Conservation (phyloP, 2,888 invertebrate species). For the Rosalia funebris region DNA sequence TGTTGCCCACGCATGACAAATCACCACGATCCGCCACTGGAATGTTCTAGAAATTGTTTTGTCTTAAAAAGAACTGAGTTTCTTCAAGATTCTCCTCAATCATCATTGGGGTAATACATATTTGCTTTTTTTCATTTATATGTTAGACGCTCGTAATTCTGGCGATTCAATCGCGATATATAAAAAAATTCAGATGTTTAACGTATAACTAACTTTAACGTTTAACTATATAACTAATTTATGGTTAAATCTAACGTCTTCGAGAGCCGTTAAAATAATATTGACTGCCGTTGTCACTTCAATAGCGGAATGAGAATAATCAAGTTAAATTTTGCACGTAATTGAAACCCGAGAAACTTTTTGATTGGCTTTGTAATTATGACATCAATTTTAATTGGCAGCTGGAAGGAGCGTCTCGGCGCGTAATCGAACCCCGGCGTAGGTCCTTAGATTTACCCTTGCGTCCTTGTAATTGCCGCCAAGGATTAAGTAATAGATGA, state of each 20-base stretch:
- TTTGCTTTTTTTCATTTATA: too few relatives aligned
- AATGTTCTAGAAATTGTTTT: too few relatives aligned
- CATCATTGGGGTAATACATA: too few relatives aligned
- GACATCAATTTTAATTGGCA: constrained; percentile 64
- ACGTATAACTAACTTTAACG: too few relatives aligned
- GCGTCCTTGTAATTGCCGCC: constrained; percentile 58
- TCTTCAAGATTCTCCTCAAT: too few relatives aligned
- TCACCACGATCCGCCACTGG: too few relatives aligned
- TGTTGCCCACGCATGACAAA: too few relatives aligned
- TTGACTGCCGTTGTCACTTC: constrained; percentile 51
- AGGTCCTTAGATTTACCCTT: constrained; percentile 57
- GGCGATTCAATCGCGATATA: too few relatives aligned
- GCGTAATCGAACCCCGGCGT: constrained; percentile 19
- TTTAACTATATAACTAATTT: too few relatives aligned
- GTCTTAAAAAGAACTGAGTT: too few relatives aligned
- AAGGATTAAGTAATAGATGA: constrained; percentile 61
- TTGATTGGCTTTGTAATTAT: constrained; percentile 63
- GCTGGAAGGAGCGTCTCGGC: constrained; percentile 47
- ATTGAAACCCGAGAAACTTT: constrained; percentile 58
- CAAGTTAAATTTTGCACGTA: constrained; percentile 58
- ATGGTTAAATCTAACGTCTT: neutral
- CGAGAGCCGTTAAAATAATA: constrained; percentile 38
- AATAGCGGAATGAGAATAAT: constrained; percentile 49
- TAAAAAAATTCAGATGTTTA: too few relatives aligned
- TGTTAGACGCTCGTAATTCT: too few relatives aligned